Conservation (phyloP, 2,113 vertebrate species). For the Upupa epops region DNA sequence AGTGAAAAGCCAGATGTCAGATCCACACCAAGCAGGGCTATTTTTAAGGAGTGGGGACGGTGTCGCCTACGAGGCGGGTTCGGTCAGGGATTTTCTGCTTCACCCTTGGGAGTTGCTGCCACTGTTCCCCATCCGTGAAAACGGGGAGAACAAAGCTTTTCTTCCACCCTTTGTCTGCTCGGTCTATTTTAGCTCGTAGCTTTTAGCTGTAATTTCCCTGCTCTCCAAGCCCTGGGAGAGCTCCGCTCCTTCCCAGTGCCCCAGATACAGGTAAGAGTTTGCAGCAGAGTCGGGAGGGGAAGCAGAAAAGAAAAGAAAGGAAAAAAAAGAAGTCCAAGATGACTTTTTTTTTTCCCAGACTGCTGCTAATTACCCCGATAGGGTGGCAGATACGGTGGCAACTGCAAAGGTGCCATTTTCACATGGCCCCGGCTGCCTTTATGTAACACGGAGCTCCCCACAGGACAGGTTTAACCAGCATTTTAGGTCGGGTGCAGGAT, state of each 20-base stretch:
- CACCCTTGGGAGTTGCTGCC: conserved; percentile 7
- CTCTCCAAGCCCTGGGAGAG: conserved; percentile 48
- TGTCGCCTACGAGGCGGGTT: neutral
- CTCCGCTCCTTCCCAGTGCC: conserved; percentile 44
- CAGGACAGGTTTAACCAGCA: conserved; percentile 66
- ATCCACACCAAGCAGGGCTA: neutral
- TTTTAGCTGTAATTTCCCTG: conserved; percentile 30
- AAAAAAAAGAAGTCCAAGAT: neutral
- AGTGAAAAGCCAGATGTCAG: neutral
- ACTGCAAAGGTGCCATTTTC: conserved; percentile 42
- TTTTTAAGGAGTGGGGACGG: neutral
- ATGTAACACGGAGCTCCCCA: conserved; percentile 14
- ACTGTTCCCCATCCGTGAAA: conserved; percentile 21
- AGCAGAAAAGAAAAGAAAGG: neutral
- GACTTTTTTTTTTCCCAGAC: neutral
- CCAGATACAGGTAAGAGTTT: conserved; percentile 46
- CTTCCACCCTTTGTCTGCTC: conserved; percentile 57
- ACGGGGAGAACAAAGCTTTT: conserved; percentile 57
- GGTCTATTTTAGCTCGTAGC: conserved; percentile 26
- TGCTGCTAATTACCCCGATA: neutral
- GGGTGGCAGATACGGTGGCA: neutral
- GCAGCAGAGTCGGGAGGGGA: neutral
- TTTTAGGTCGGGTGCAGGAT: conserved; percentile 38
- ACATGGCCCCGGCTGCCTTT: conserved; percentile 28
- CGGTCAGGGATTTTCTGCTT: neutral